phyloP scores from a whole-genome alignment of 1,140 invertebrate genomes.

The Agrilus planipennis region DNA sequence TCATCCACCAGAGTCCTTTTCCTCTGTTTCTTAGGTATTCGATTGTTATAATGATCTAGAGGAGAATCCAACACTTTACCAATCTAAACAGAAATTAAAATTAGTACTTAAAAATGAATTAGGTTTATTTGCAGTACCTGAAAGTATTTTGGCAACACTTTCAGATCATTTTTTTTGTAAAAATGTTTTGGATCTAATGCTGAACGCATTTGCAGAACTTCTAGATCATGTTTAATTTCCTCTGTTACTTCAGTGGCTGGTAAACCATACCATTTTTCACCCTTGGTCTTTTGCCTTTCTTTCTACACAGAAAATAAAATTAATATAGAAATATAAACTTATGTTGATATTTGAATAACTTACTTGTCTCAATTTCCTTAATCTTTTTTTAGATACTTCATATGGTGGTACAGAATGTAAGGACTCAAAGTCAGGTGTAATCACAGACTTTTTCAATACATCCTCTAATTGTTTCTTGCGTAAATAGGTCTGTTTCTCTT shows the following conservation, averaged over 20 bases:
- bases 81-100: constrained; percentile 39
- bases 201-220: constrained; percentile 84
- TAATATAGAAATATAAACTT: constrained; percentile 7
- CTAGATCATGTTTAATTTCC: constrained; percentile 74
- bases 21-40: constrained; percentile 74
- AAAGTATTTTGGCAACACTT: constrained; percentile 83
- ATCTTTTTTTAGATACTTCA: constrained; percentile 43
- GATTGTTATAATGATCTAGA: constrained; percentile 57
- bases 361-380: constrained; percentile 49
- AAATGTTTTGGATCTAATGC: constrained; percentile 84
- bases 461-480: too few species aligned
- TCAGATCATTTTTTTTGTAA: constrained; percentile 85
- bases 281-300: constrained; percentile 65
- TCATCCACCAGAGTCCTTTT: constrained; percentile 88
- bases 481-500: too few species aligned
- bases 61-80: constrained; percentile 63
- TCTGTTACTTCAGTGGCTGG: constrained; percentile 78
- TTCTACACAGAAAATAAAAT: constrained; percentile 31
- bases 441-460: constrained; percentile 49
- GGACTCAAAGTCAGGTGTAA: constrained; percentile 55
- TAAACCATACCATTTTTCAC: constrained; percentile 78
- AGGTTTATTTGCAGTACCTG: too few species aligned
- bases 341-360: constrained; percentile 15
- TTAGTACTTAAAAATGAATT: constrained; percentile 5
- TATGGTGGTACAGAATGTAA: constrained; percentile 47